phyloP scores from a whole-genome alignment of 2,888 invertebrate genomes.

The Zygogramma bicolorata region DNA sequence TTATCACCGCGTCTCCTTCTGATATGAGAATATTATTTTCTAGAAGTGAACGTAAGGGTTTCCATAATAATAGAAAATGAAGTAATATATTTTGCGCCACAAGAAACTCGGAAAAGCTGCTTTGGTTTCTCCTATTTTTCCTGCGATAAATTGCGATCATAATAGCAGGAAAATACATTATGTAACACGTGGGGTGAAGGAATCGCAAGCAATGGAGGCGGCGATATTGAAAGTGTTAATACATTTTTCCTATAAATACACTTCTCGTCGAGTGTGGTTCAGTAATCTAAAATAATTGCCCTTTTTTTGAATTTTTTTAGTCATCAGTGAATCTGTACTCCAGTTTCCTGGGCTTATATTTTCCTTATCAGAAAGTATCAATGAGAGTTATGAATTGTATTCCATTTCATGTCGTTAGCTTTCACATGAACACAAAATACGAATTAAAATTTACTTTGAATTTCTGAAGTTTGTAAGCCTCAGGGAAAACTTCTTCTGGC shows the following conservation, averaged over 20 bases:
- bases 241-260: not conserved
- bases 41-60: constrained; percentile 28
- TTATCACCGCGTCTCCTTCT: constrained; percentile 20
- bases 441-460: too few relatives aligned
- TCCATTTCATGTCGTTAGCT: too few relatives aligned
- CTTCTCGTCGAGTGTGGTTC: constrained; percentile 2
- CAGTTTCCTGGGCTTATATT: too few relatives aligned
- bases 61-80: constrained; percentile 46
- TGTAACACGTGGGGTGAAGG: constrained; percentile 53
- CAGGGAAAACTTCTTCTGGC: too few relatives aligned
- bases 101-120: constrained; percentile 40
- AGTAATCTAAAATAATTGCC: not conserved
- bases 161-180: constrained; percentile 53
- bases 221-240: constrained; percentile 51
- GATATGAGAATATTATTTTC: constrained; percentile 29
- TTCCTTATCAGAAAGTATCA: too few relatives aligned
- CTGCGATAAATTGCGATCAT: constrained; percentile 51
- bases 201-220: constrained; percentile 44
- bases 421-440: too few relatives aligned
- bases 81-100: constrained; percentile 47
- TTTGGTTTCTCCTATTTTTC: constrained; percentile 45
- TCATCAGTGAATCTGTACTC: too few relatives aligned
- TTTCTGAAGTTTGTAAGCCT: too few relatives aligned
- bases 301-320: not conserved
- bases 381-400: too few relatives aligned